These are phyloP conservation scores for Rhodeus uyekii DNA, from an alignment of 2,797 vertebrate species.

Conservation along the genomic window DNA sequence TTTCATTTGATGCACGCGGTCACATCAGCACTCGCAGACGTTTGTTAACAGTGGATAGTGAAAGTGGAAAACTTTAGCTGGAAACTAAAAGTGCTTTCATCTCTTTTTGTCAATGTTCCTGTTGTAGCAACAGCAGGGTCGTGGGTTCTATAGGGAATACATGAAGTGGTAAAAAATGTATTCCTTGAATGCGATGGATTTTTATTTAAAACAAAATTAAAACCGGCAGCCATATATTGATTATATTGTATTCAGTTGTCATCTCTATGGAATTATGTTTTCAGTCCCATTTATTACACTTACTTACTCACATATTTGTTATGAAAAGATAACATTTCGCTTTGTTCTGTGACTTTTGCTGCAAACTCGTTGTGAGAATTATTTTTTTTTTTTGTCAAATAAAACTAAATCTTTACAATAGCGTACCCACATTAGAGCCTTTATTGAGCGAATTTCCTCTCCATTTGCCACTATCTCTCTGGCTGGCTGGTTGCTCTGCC, in stretches of 20 bases:
- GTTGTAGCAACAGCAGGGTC: neutral
- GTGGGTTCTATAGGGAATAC: neutral
- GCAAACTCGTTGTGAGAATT: too few relatives aligned
- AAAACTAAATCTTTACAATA: too few relatives aligned
- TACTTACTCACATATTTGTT: neutral
- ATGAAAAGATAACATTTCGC: neutral
- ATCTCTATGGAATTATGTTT: neutral
- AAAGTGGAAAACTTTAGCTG: too few relatives aligned
- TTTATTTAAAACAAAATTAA: too few relatives aligned
- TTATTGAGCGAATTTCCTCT: too few relatives aligned
- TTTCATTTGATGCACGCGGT: neutral
- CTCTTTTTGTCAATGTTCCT: neutral
- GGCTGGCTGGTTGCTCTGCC: too few relatives aligned
- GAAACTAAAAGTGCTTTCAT: neutral
- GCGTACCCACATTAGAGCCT: too few relatives aligned
- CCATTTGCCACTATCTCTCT: too few relatives aligned
- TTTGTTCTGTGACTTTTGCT: neutral
- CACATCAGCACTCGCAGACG: neutral
- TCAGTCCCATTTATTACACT: neutral
- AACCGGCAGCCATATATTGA: neutral
- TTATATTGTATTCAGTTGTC: neutral
- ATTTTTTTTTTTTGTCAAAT: too few relatives aligned
- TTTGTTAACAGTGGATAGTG: neutral
- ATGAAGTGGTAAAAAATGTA: neutral
- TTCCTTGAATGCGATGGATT: neutral